Conservation (phyloP, 2,797 vertebrate genomes). For the Gymnodraco acuticeps region DNA sequence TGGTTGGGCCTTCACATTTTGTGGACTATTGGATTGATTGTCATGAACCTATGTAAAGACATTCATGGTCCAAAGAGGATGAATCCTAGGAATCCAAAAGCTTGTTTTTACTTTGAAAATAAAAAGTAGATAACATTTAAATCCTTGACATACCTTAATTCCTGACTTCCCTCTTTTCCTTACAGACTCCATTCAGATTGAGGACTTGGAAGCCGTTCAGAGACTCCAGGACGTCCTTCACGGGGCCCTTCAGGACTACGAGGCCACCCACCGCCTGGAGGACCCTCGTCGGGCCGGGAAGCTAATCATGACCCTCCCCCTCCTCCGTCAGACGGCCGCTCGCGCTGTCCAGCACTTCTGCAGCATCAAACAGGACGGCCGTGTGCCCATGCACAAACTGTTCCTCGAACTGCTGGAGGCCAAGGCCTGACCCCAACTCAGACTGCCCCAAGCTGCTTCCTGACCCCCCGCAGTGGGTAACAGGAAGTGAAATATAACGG, state of each 20-base stretch:
- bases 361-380: slow-evolving; percentile 98
- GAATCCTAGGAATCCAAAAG: background rate
- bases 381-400: slow-evolving; percentile 99
- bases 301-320: slow-evolving; percentile 97
- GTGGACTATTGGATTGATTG: background rate
- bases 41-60: background rate
- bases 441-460: slow-evolving; percentile 8
- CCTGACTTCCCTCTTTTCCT: slow-evolving; percentile 13
- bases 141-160: background rate
- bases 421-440: slow-evolving; percentile 90
- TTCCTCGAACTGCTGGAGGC: slow-evolving; percentile 99
- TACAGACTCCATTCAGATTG: slow-evolving; percentile 97
- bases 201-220: slow-evolving; percentile 95
- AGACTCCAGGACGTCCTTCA: slow-evolving; percentile 97
- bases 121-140: background rate
- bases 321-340: slow-evolving; percentile 95
- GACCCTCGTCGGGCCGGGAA: slow-evolving; percentile 94
- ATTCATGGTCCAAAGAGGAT: background rate
- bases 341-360: slow-evolving; percentile 98
- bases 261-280: slow-evolving; percentile 90
- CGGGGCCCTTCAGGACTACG: slow-evolving; percentile 94
- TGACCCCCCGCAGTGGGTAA: background rate
- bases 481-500: slow-evolving; percentile 49
- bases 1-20: background rate
- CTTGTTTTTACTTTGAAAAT: background rate